Conservation (phyloP, 1,140 invertebrate genomes). For the Periplaneta americana region DNA sequence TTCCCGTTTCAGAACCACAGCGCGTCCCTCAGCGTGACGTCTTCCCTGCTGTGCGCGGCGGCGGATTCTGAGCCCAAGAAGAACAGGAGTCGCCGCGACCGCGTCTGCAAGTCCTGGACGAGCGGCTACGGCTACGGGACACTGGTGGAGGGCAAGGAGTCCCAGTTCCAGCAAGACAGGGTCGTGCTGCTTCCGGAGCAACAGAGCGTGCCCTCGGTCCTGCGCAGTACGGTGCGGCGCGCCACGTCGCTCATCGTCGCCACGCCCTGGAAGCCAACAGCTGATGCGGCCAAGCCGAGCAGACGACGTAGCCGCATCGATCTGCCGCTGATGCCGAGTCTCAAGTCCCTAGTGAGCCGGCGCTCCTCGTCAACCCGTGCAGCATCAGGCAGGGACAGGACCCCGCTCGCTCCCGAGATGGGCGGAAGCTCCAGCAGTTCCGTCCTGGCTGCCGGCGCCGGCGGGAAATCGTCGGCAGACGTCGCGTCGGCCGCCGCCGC, state of each 20-base stretch:
- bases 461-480: not conserved
- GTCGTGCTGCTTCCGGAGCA: not conserved
- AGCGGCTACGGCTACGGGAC: not conserved
- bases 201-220: not conserved
- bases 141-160: not conserved
- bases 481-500: not conserved
- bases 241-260: not conserved
- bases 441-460: not conserved
- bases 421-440: slow-evolving; percentile 4
- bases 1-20: not conserved
- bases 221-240: not conserved
- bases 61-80: not conserved
- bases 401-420: not conserved
- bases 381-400: not conserved
- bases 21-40: not conserved
- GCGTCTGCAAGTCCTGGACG: not conserved
- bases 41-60: not conserved
- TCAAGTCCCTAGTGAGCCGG: slow-evolving; percentile 13
- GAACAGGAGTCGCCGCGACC: not conserved
- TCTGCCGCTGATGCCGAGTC: slow-evolving; percentile 14
- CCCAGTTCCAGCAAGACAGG: not conserved
- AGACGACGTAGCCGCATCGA: slow-evolving; percentile 1
- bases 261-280: not conserved
- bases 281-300: not conserved
- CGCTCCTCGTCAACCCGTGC: not conserved